These are phyloP conservation scores for Hylaeus volcanicus DNA, from an alignment of 1,140 invertebrate genomes.

Conservation along the genomic window DNA sequence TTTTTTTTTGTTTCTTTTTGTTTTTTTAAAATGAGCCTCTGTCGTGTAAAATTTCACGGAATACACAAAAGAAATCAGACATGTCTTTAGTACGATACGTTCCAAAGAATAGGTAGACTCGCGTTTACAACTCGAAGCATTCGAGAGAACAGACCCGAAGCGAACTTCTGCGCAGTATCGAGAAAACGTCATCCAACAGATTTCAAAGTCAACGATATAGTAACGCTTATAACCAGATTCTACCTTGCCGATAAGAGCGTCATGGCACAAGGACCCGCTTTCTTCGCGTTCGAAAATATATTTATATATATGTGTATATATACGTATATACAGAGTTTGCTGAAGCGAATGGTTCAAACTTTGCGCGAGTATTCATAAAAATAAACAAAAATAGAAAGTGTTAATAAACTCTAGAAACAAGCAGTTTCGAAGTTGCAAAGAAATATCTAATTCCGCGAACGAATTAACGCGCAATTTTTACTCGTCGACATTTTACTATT, in stretches of 20 bases:
- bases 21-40: slow-evolving; percentile 9
- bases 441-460: too few relatives aligned
- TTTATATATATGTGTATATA: not conserved
- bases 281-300: not conserved
- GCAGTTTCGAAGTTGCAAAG: too few relatives aligned
- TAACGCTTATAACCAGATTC: not conserved
- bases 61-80: too few relatives aligned
- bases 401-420: too few relatives aligned
- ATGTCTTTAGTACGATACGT: not conserved
- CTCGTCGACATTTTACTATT: too few relatives aligned
- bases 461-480: too few relatives aligned
- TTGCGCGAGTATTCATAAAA: too few relatives aligned
- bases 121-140: not conserved
- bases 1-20: too few relatives aligned
- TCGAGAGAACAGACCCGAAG: not conserved
- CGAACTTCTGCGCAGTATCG: not conserved
- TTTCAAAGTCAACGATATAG: not conserved
- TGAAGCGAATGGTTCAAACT: too few relatives aligned
- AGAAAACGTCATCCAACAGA: not conserved
- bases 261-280: not conserved
- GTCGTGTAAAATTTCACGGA: slow-evolving; percentile 6
- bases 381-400: too few relatives aligned
- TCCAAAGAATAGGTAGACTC: not conserved
- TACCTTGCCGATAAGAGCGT: not conserved
- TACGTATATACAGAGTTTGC: too few relatives aligned